These are phyloP conservation scores for Egretta garzetta DNA, from an alignment of 2,113 vertebrate species.

Conservation along the genomic window DNA sequence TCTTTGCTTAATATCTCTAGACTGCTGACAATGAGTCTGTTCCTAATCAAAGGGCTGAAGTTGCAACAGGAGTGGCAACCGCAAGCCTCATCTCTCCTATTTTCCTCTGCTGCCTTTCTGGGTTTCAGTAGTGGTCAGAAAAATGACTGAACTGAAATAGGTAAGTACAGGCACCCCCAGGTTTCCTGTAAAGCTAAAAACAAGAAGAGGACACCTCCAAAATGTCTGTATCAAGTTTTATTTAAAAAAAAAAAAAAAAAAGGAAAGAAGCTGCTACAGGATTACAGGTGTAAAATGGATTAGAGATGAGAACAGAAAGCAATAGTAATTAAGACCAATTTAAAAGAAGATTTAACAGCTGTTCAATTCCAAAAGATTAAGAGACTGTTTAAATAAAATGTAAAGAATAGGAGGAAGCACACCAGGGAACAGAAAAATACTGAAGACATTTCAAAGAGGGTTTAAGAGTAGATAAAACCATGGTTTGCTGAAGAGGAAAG, in stretches of 20 bases:
- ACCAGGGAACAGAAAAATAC: background rate
- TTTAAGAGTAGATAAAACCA: background rate
- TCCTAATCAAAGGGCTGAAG: background rate
- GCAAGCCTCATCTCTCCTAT: background rate
- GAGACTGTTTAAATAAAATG: background rate
- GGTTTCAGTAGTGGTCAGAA: background rate
- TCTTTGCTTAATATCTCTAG: background rate
- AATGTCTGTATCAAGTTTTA: background rate
- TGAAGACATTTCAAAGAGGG: background rate
- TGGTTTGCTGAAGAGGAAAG: background rate
- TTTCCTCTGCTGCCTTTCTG: background rate
- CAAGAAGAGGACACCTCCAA: background rate
- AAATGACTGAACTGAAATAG: background rate
- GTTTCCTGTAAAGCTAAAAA: background rate
- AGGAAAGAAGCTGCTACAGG: background rate
- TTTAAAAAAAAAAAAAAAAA: too few relatives aligned
- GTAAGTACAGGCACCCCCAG: background rate
- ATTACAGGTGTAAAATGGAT: background rate
- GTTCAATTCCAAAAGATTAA: background rate
- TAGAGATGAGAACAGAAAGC: background rate
- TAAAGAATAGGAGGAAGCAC: background rate
- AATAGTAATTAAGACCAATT: background rate
- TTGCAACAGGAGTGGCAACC: background rate
- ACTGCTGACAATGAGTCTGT: background rate
- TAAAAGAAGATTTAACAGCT: background rate